These are phyloP conservation scores for Cheirogaleus major DNA, from an alignment of 2,797 vertebrate genomes.

Conservation along the genomic window DNA sequence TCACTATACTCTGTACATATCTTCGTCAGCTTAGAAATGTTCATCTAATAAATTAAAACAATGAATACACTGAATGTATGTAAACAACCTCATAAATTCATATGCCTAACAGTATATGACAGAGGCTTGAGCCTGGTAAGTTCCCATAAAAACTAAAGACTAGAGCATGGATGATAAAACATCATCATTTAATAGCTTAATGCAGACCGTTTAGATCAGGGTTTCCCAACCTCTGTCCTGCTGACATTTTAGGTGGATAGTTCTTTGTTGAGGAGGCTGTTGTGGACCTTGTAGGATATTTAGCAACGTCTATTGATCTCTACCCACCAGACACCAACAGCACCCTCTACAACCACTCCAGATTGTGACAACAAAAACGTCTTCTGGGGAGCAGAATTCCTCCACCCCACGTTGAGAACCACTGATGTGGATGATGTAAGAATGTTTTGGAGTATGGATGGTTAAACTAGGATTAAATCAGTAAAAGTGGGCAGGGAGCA, in stretches of 20 bases:
- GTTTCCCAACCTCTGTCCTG: background rate
- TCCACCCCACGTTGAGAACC: background rate
- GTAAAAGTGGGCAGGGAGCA: too few relatives aligned
- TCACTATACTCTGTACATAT: background rate
- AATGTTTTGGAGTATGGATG: background rate
- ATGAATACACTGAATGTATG: background rate
- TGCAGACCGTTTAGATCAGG: background rate
- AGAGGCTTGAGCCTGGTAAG: background rate
- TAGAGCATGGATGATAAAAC: background rate
- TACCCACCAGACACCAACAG: background rate
- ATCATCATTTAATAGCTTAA: background rate
- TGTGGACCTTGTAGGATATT: fast-evolving
- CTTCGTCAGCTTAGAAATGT: background rate
- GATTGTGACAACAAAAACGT: background rate
- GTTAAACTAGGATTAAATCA: background rate
- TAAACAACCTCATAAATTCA: background rate
- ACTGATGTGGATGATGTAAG: background rate
- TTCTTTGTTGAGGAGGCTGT: background rate
- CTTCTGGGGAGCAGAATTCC: background rate
- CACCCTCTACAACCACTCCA: background rate
- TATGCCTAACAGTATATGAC: background rate
- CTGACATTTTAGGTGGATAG: background rate
- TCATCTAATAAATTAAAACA: background rate
- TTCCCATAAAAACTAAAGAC: background rate
- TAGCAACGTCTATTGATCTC: background rate